A percentile compares a stretch with the other conserved stretches of the same genome.
phyloP scores from a whole-genome alignment of 53 echinoderm and acorn worm genomes.

The Pentamera pediparva region DNA sequence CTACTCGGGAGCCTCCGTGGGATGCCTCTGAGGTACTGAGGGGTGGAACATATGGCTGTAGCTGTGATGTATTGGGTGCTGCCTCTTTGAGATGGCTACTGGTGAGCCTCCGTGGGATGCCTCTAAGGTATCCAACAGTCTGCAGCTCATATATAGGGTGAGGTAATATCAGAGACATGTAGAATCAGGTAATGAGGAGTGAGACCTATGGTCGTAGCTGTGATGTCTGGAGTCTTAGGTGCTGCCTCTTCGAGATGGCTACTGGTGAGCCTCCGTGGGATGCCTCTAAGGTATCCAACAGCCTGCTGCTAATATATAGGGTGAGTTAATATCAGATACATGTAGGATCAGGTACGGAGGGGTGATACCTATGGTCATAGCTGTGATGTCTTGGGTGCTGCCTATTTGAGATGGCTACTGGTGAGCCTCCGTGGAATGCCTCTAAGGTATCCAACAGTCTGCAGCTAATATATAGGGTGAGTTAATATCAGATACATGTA shows the following conservation, averaged over 20 bases:
- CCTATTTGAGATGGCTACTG: slow-evolving; percentile 87
- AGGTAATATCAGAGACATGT: slow-evolving; percentile 67
- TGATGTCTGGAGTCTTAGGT: slow-evolving; percentile 95
- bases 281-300: slow-evolving; percentile 76
- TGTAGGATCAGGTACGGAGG: slow-evolving; percentile 88
- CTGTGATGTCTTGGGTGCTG: slow-evolving; percentile 96
- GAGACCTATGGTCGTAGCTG: slow-evolving; percentile 90
- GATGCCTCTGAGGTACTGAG: slow-evolving; percentile 58
- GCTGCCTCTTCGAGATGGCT: slow-evolving; percentile 92
- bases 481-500: no score
- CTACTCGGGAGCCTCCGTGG: slow-evolving; percentile 31
- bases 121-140: slow-evolving; percentile 74
- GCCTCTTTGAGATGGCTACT: slow-evolving; percentile 91
- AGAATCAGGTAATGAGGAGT: slow-evolving; percentile 90
- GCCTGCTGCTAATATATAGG: slow-evolving; percentile 89
- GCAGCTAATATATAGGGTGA: slow-evolving; percentile 90
- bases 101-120: slow-evolving; percentile 86
- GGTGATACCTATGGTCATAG: slow-evolving; percentile 89
- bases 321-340: no score
- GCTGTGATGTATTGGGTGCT: slow-evolving; percentile 94
- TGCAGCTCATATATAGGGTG: slow-evolving; percentile 93
- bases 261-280: slow-evolving; percentile 87
- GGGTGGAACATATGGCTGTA: slow-evolving; percentile 86
- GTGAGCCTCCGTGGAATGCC: slow-evolving; percentile 84
- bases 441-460: slow-evolving; percentile 78